These are phyloP conservation scores for Pogonophryne albipinna DNA, from an alignment of 2,797 vertebrate genomes.

Conservation along the genomic window DNA sequence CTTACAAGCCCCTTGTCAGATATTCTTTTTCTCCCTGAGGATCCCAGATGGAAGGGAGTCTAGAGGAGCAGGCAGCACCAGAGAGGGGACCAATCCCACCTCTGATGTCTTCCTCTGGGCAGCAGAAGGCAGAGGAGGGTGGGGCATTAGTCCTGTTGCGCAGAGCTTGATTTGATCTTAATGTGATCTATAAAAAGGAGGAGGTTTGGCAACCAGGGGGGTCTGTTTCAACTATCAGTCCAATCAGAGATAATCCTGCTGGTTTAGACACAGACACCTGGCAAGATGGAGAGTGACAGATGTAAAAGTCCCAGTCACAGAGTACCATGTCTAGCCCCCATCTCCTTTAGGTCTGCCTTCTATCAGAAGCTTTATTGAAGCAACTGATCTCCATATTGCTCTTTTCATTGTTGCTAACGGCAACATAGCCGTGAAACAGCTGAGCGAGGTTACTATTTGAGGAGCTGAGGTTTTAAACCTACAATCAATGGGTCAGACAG, in stretches of 20 bases:
- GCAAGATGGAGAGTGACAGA: conserved; percentile 81
- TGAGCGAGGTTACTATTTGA: conserved; percentile 81
- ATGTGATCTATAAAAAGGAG: conserved; percentile 80
- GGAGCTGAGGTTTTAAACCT: conserved; percentile 76
- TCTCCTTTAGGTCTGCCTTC: conserved; percentile 63
- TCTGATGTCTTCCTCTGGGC: conserved; percentile 96
- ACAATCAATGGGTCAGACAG: conserved; percentile 81
- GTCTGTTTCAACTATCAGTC: conserved; percentile 86
- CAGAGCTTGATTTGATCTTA: conserved; percentile 81
- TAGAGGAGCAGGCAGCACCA: conserved; percentile 92
- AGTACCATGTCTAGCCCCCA: conserved; percentile 53
- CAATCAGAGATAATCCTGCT: conserved; percentile 82
- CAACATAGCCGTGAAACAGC: conserved; percentile 82
- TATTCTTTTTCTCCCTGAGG: conserved; percentile 95
- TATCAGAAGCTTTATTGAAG: conserved; percentile 76
- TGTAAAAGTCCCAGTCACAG: conserved; percentile 75
- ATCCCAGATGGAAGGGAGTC: conserved; percentile 95
- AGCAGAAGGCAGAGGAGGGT: conserved; percentile 96
- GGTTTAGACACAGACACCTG: conserved; percentile 83
- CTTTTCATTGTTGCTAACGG: conserved; percentile 81
- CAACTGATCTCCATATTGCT: conserved; percentile 82
- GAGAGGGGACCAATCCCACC: conserved; percentile 90
- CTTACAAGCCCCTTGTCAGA: conserved; percentile 97
- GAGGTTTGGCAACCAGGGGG: conserved; percentile 66
- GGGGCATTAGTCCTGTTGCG: conserved; percentile 92